Evolutionary conservation across 2,888 invertebrate species (phyloP).

Genomic region (Conchocele bisecta): DNA sequence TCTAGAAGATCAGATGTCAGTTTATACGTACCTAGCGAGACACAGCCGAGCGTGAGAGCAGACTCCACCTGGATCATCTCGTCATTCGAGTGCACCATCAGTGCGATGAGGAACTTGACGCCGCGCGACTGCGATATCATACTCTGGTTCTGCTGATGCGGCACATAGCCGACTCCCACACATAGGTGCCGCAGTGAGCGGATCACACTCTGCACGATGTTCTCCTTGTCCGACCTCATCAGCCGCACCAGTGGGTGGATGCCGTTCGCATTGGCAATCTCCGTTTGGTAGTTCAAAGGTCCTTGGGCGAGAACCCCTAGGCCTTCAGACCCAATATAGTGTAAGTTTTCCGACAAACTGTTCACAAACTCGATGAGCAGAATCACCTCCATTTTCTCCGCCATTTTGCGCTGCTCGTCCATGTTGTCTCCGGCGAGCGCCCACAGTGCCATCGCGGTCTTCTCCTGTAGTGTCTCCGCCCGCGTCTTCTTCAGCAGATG

Average conservation of each 20-base stretch:
- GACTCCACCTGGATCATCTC: constrained; percentile 81
- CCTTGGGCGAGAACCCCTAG: constrained; percentile 80
- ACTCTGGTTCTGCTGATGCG: constrained; percentile 77
- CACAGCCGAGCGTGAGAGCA: constrained; percentile 79
- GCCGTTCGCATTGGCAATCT: constrained; percentile 78
- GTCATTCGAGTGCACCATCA: constrained; percentile 79
- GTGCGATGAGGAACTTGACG: constrained; percentile 78
- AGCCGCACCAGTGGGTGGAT: constrained; percentile 78
- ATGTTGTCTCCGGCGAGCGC: constrained; percentile 78
- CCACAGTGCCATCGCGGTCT: constrained; percentile 81
- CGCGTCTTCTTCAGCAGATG: constrained; percentile 76
- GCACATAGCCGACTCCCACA: constrained; percentile 80
- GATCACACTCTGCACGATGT: constrained; percentile 80
- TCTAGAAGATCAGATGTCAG: too few relatives aligned
- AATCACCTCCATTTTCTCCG: constrained; percentile 78
- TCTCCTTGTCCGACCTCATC: constrained; percentile 77
- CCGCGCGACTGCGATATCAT: constrained; percentile 77
- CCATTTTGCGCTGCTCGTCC: constrained; percentile 78
- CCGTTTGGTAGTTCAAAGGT: constrained; percentile 75
- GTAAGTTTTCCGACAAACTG: constrained; percentile 78
- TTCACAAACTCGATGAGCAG: constrained; percentile 80
- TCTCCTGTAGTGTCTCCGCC: constrained; percentile 73
- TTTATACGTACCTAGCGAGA: constrained; percentile 76
- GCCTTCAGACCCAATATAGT: constrained; percentile 81
- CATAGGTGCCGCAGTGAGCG: constrained; percentile 78